Base-by-base conservation (phyloP, 2,888 invertebrate genomes). In the Bedellia somnulentella region DNA sequence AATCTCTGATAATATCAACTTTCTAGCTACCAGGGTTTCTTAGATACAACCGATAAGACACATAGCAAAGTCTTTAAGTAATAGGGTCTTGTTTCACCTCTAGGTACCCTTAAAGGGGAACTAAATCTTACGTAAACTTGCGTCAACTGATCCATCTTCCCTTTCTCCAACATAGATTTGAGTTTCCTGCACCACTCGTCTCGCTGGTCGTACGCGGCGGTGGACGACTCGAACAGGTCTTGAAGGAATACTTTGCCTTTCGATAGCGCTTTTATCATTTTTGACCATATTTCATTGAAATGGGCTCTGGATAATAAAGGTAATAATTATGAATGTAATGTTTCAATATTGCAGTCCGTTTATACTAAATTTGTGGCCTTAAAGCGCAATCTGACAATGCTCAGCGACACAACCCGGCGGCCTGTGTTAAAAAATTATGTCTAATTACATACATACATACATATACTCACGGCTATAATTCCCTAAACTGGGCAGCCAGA, bases 211-310 rank as follows among this genome's bases (percentile, higher is more conserved):
- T 89, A 91, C 1, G 89, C 87, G 29, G 85, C 68, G 8, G 87
- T 88, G 0, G 90, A 86, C 26, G 87, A 85, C 48, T 91, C 89
- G 35, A 91, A 87, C 13, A 89, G 67, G 43, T 89, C 87, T 12
- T 81, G 78, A 45, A 89, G 84, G 44, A 86, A 81, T 49, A 82
- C 82, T 52, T 89, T 86, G n/a, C 88, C 85, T 33, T 57, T 67
- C 2, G 44, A 35, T 1, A 73, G 42, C 0, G 52, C 58, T 10
- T 38, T 34, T 10, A 85, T 71, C 47, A 88, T 67, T 45, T 82
- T 82, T 25, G 80, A 76, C 80, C 88, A 87, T 2, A 83, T 56
- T 31, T 78, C 64, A 45, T 89, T 89, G 58, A 89, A 91, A 29
- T 81, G 71, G 0, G 78, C 68, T 39, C 90, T 80, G 42, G n/a